These are phyloP conservation scores for Mimumesa dahlbomi DNA, from an alignment of 2,888 invertebrate species.

Conservation along the genomic window DNA sequence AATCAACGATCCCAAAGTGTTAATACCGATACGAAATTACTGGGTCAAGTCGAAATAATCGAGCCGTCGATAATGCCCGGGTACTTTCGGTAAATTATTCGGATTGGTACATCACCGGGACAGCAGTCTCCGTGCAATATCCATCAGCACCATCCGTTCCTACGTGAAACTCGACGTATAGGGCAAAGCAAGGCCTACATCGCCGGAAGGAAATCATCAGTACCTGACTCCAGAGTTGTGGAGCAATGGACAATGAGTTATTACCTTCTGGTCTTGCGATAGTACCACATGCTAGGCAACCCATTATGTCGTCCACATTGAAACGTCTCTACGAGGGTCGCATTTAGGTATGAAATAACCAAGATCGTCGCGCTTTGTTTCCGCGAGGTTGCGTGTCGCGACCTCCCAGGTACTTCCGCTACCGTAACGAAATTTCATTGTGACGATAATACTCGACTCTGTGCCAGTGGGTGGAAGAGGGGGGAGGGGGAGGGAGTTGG, in stretches of 20 bases:
- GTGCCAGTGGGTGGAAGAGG: conserved; percentile 26
- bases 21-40: conserved; percentile 6
- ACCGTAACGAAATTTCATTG: conserved; percentile 57
- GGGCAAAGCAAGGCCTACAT: conserved; percentile 44
- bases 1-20: too few species aligned
- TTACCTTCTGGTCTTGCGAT: conserved; percentile 68
- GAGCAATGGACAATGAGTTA: conserved; percentile 74
- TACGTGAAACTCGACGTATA: conserved; percentile 36
- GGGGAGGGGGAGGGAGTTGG: too few species aligned
- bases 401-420: conserved; percentile 42
- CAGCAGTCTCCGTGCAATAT: conserved; percentile 53
- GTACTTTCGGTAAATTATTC: conserved; percentile 48
- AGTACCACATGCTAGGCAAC: conserved; percentile 53
- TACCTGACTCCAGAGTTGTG: conserved; percentile 68
- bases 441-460: conserved; percentile 56
- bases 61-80: conserved; percentile 9
- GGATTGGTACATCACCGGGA: conserved; percentile 38
- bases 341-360: conserved; percentile 63
- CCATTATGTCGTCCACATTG: conserved; percentile 66
- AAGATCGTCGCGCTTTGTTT: conserved; percentile 67
- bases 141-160: conserved; percentile 47
- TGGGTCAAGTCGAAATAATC: conserved; percentile 24
- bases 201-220: conserved; percentile 76
- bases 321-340: conserved; percentile 61
- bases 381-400: conserved; percentile 57